Conservation (phyloP, 2,113 vertebrate species). For the Thermophis baileyi region DNA sequence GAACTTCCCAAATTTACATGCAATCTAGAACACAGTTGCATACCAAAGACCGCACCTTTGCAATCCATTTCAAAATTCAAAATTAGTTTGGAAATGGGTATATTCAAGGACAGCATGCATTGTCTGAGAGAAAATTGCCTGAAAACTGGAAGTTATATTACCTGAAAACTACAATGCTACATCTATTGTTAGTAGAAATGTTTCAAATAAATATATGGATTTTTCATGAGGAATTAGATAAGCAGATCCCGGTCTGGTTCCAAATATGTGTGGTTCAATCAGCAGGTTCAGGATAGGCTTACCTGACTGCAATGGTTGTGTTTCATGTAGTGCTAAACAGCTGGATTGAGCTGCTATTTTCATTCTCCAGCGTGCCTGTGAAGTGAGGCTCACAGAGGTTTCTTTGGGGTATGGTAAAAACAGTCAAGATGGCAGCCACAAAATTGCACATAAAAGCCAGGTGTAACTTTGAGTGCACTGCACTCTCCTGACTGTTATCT, state of each 20-base stretch:
- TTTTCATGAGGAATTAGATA: neutral
- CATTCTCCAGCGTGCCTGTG: neutral
- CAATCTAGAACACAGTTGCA: neutral
- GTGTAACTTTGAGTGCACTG: neutral
- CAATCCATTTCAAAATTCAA: neutral
- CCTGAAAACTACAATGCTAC: neutral
- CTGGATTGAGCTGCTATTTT: neutral
- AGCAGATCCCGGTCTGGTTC: neutral
- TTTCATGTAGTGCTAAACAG: neutral
- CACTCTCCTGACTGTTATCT: neutral
- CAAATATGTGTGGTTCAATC: neutral
- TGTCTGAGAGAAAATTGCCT: neutral
- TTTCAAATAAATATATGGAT: neutral
- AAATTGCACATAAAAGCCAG: neutral
- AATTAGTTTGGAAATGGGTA: neutral
- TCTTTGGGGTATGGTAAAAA: too few relatives aligned
- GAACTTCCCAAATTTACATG: neutral
- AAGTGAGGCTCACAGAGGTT: neutral
- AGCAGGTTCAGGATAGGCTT: neutral
- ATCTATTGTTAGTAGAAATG: neutral
- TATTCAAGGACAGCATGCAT: neutral
- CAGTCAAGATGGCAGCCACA: neutral
- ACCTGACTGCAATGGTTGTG: neutral
- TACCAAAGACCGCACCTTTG: neutral
- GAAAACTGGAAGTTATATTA: neutral